phyloP scores from a whole-genome alignment of 2,888 invertebrate genomes.

The Stenichneumon culpator region DNA sequence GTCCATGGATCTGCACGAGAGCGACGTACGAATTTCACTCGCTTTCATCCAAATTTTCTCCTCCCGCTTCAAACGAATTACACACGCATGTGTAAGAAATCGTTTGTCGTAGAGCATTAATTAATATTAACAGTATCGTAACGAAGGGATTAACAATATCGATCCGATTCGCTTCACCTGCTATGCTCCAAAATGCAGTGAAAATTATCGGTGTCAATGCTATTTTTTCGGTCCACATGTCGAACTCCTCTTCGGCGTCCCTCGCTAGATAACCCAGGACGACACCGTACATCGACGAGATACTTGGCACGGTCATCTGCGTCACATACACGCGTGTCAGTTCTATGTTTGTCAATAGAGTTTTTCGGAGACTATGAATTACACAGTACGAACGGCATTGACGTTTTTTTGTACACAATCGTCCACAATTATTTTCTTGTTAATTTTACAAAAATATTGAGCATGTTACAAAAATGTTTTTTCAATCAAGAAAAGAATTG shows the following conservation, averaged over 20 bases:
- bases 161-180: slow-evolving; percentile 81
- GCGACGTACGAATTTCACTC: slow-evolving; percentile 55
- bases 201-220: slow-evolving; percentile 88
- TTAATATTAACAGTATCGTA: background rate
- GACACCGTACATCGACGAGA: slow-evolving; percentile 80
- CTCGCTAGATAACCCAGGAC: slow-evolving; percentile 74
- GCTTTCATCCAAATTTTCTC: slow-evolving; percentile 46
- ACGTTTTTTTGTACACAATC: too few relatives aligned
- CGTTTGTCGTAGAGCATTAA: slow-evolving; percentile 10
- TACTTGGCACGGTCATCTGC: slow-evolving; percentile 81
- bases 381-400: too few relatives aligned
- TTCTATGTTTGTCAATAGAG: background rate
- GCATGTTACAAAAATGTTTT: too few relatives aligned
- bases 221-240: slow-evolving; percentile 87
- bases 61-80: slow-evolving; percentile 53
- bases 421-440: too few relatives aligned
- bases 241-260: slow-evolving; percentile 67
- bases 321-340: slow-evolving; percentile 19
- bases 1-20: slow-evolving; percentile 87
- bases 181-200: slow-evolving; percentile 87
- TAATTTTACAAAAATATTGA: too few relatives aligned
- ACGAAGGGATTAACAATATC: slow-evolving; percentile 46
- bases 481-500: too few relatives aligned
- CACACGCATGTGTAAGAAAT: slow-evolving; percentile 35
- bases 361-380: background rate